These are phyloP conservation scores for Florisuga fusca DNA, from an alignment of 2,797 vertebrate species.

Conservation along the genomic window DNA sequence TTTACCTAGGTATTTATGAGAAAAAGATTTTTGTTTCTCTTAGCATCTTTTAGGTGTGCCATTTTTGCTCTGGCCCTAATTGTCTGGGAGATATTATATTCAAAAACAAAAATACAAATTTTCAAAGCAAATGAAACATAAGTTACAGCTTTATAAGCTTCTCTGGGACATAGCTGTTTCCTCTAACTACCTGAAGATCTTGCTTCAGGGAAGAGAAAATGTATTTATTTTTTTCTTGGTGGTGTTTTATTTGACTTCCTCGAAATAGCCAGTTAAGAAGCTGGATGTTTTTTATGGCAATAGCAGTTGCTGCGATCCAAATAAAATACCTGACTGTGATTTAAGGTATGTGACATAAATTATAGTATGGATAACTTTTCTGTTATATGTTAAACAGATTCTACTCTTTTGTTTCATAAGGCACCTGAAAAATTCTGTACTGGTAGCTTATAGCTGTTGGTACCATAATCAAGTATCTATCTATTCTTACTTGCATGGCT, in stretches of 20 bases:
- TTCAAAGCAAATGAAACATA: neutral
- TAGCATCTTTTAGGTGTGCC: neutral
- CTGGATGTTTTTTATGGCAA: neutral
- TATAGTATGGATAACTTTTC: neutral
- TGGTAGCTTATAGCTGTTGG: neutral
- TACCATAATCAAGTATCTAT: neutral
- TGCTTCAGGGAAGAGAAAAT: neutral
- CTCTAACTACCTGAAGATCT: neutral
- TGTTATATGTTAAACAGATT: neutral
- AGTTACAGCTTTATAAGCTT: neutral
- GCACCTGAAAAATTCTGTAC: neutral
- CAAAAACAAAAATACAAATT: neutral
- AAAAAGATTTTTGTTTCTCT: neutral
- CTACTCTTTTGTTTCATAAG: neutral
- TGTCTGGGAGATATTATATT: neutral
- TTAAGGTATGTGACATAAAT: neutral
- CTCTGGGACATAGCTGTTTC: neutral
- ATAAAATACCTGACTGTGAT: neutral
- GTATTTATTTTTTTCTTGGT: neutral
- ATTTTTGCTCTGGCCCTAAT: neutral
- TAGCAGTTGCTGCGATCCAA: neutral
- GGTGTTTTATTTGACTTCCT: constrained; percentile 17
- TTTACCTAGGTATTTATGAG: neutral
- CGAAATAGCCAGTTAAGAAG: neutral
- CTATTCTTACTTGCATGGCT: neutral